Evolutionary conservation across 1,140 invertebrate genomes (phyloP).

Genomic region (Antheraea pernyi): DNA sequence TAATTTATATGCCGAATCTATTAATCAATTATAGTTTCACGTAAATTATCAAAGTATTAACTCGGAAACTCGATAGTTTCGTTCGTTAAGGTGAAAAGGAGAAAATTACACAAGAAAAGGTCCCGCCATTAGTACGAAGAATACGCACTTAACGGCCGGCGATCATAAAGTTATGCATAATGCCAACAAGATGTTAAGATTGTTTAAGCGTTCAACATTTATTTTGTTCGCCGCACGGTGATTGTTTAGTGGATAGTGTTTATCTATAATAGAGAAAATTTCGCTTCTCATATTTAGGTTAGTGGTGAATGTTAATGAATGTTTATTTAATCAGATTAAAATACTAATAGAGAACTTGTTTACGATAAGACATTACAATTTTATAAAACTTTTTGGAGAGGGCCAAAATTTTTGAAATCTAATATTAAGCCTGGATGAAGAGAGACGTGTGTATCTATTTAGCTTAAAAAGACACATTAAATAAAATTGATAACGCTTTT

Average conservation of each 20-base stretch:
- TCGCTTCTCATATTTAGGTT: background rate
- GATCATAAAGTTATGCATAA: constrained; percentile 19
- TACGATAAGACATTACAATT: too few species aligned
- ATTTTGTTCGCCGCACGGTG: background rate
- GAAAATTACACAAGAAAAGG: constrained; percentile 31
- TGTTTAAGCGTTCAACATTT: background rate
- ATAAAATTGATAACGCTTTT: too few species aligned
- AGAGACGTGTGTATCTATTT: too few species aligned
- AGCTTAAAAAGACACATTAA: too few species aligned
- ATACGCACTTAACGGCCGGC: background rate
- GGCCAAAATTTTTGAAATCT: too few species aligned
- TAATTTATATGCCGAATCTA: too few species aligned
- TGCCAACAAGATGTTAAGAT: constrained; percentile 7
- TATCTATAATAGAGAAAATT: background rate
- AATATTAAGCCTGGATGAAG: too few species aligned
- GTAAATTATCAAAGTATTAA: background rate
- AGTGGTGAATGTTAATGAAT: background rate
- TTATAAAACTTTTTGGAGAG: too few species aligned
- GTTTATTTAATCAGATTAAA: background rate
- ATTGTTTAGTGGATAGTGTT: background rate
- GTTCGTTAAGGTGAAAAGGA: constrained; percentile 46
- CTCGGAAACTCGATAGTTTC: constrained; percentile 27
- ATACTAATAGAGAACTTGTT: too few species aligned
- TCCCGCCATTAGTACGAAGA: background rate
- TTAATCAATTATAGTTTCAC: background rate